These are phyloP conservation scores for Babylonia areolata DNA, from an alignment of 1,140 invertebrate species.

Conservation along the genomic window DNA sequence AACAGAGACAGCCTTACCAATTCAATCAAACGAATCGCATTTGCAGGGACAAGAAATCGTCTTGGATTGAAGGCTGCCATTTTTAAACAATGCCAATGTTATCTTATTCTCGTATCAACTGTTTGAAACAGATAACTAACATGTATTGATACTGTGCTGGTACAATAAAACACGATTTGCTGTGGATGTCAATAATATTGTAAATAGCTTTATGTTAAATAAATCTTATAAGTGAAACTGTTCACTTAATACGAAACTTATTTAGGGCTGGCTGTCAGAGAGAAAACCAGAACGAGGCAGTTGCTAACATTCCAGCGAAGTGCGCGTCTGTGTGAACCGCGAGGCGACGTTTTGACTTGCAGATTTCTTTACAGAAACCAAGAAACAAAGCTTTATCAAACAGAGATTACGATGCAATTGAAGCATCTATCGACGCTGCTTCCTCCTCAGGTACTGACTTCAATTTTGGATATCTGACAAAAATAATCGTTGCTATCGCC, in stretches of 20 bases:
- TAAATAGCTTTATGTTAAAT: background rate
- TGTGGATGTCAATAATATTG: background rate
- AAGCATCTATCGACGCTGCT: slow-evolving; percentile 81
- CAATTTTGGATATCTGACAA: background rate
- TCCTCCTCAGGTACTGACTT: slow-evolving; percentile 75
- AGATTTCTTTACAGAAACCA: background rate
- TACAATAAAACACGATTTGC: background rate
- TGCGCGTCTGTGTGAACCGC: slow-evolving; percentile 44
- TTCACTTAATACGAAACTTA: background rate
- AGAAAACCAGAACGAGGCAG: slow-evolving; percentile 24
- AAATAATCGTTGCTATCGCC: background rate
- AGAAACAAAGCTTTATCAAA: background rate
- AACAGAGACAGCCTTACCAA: slow-evolving; percentile 40
- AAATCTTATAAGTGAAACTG: background rate
- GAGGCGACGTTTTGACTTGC: background rate
- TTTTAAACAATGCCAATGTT: slow-evolving; percentile 5
- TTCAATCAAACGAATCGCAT: slow-evolving; percentile 43
- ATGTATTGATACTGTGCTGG: background rate
- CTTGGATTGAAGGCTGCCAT: slow-evolving; percentile 35
- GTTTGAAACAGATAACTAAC: background rate
- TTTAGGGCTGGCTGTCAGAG: background rate
- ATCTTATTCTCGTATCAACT: slow-evolving; percentile 25
- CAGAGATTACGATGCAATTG: slow-evolving; percentile 77
- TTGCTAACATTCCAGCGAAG: slow-evolving; percentile 52
- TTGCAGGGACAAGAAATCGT: slow-evolving; percentile 41